These are phyloP conservation scores for Schizotus pectinicornis DNA, from an alignment of 2,888 invertebrate genomes.

Conservation along the genomic window DNA sequence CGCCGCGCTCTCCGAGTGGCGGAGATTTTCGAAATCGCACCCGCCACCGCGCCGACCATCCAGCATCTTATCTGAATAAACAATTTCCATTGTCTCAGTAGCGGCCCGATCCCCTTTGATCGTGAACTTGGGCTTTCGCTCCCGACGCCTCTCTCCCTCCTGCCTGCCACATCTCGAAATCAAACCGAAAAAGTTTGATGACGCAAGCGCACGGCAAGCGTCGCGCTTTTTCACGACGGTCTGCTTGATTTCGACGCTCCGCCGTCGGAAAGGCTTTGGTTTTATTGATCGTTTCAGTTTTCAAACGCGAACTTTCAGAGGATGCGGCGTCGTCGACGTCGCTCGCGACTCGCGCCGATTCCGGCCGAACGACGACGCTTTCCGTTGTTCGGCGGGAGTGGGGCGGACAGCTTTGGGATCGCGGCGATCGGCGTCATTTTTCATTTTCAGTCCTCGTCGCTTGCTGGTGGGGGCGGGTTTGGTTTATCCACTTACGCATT, in stretches of 20 bases:
- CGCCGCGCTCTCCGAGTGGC: too few relatives aligned
- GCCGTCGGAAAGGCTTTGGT: not conserved
- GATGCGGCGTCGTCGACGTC: constrained; percentile 22
- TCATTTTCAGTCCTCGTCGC: constrained; percentile 16
- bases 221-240: too few relatives aligned
- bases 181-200: not conserved
- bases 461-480: constrained; percentile 20
- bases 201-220: not conserved
- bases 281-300: constrained; percentile 11
- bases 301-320: constrained; percentile 17
- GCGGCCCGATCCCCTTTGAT: too few relatives aligned
- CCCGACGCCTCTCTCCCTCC: not conserved
- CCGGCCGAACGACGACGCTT: constrained; percentile 25
- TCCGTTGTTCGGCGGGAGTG: constrained; percentile 3
- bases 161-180: too few relatives aligned
- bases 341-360: too few relatives aligned
- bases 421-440: constrained; percentile 4
- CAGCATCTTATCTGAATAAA: too few relatives aligned
- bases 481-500: constrained; percentile 10
- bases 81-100: too few relatives aligned
- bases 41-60: too few relatives aligned
- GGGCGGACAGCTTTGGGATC: constrained; percentile 24
- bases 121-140: too few relatives aligned
- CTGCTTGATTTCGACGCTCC: not conserved
- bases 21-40: too few relatives aligned